A percentile compares a stretch with the other conserved stretches of the same genome.
These are phyloP conservation scores for Aegotheles bennettii DNA, from an alignment of 2,113 vertebrate genomes.

Conservation along the genomic window DNA sequence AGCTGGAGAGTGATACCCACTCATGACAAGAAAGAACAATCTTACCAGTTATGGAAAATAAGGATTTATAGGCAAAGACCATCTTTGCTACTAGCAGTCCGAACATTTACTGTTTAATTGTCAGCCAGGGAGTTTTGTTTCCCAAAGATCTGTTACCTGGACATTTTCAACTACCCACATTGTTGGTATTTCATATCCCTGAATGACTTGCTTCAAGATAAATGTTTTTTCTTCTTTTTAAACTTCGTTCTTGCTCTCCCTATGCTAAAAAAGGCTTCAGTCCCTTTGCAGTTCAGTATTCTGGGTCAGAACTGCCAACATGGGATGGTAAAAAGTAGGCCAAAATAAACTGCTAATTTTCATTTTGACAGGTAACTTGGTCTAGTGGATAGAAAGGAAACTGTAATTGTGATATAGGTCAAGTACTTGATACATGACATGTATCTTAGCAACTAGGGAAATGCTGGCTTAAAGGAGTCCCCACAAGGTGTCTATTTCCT, in stretches of 20 bases:
- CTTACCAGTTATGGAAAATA: background rate
- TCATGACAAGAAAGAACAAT: background rate
- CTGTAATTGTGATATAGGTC: background rate
- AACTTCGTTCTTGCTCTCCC: background rate
- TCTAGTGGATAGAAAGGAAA: background rate
- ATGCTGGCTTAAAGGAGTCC: background rate
- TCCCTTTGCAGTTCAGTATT: background rate
- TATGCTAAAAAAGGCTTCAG: background rate
- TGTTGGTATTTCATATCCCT: no score
- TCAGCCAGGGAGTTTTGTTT: background rate
- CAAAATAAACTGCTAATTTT: background rate
- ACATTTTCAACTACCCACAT: background rate
- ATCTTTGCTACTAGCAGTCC: background rate
- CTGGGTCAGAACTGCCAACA: background rate
- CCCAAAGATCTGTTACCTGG: background rate
- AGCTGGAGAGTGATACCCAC: background rate
- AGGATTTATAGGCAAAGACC: background rate
- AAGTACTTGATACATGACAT: background rate
- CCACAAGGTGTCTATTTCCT: background rate
- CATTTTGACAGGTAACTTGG: background rate
- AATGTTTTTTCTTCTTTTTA: background rate
- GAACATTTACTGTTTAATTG: background rate
- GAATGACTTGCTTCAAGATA: no score
- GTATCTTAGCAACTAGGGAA: background rate
- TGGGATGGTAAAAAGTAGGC: background rate